Evolutionary conservation across 2,888 invertebrate genomes (phyloP).

Genomic region (Pseudococcus longispinus): DNA sequence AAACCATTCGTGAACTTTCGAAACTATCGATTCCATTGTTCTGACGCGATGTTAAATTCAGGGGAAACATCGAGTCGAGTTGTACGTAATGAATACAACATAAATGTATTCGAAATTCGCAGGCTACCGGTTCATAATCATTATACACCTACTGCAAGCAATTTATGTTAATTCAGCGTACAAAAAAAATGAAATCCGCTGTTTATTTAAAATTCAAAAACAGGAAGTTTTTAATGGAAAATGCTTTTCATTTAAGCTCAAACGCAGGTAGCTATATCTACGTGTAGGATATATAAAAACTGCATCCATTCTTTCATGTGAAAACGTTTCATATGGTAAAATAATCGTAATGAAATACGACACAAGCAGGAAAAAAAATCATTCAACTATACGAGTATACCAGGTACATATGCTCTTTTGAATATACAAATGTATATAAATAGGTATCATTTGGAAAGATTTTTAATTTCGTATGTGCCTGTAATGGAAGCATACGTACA

Average conservation of each 20-base stretch:
- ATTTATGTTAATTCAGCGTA: background rate
- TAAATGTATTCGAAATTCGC: background rate
- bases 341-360: constrained; percentile 15
- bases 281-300: background rate
- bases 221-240: constrained; percentile 11
- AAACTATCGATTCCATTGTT: background rate
- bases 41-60: background rate
- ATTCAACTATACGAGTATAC: background rate
- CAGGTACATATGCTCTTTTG: background rate
- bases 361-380: background rate
- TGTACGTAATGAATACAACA: background rate
- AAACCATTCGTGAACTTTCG: background rate
- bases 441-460: background rate
- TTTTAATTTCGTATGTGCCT: background rate
- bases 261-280: background rate
- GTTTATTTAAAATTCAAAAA: constrained; percentile 1
- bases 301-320: background rate
- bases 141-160: background rate
- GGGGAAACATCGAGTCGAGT: background rate
- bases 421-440: background rate
- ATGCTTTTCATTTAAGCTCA: background rate
- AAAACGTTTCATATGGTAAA: background rate
- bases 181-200: background rate
- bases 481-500: background rate
- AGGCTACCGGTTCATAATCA: background rate